phyloP scores from a whole-genome alignment of 2,113 vertebrate species.

The Antennarius striatus region DNA sequence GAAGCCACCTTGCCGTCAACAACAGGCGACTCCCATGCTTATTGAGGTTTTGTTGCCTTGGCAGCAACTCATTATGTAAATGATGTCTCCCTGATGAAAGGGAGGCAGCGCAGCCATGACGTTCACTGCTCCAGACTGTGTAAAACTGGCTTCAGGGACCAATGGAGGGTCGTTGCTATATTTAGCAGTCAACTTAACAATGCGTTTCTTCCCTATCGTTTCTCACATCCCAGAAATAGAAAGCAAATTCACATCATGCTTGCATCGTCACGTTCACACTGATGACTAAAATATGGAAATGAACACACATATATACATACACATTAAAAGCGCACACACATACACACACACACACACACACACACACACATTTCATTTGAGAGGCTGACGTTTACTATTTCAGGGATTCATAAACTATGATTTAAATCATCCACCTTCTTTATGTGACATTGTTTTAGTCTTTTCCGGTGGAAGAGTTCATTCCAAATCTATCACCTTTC shows the following conservation, averaged over 20 bases:
- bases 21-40: slow-evolving; percentile 56
- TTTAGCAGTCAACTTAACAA: slow-evolving; percentile 71
- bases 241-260: slow-evolving; percentile 36
- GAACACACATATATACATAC: neutral
- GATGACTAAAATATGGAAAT: slow-evolving; percentile 15
- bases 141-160: slow-evolving; percentile 73
- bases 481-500: slow-evolving; percentile 15
- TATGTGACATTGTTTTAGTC: too few relatives aligned
- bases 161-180: slow-evolving; percentile 68
- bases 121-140: slow-evolving; percentile 70
- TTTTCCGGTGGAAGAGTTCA: slow-evolving; percentile 16
- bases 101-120: slow-evolving; percentile 59
- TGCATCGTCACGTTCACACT: slow-evolving; percentile 38
- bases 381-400: slow-evolving; percentile 6
- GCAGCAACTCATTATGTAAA: slow-evolving; percentile 77
- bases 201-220: slow-evolving; percentile 46
- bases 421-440: slow-evolving; percentile 18
- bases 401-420: neutral
- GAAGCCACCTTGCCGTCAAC: slow-evolving; percentile 47
- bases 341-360: neutral
- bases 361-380: slow-evolving; percentile 8
- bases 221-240: slow-evolving; percentile 54
- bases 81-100: slow-evolving; percentile 66
- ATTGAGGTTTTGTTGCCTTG: slow-evolving; percentile 70
- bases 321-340: slow-evolving; percentile 5